Percentiles rank a stretch among this genome's conserved stretches.
Conservation (phyloP, 2,797 vertebrate species). For the Galaxias olidus region DNA sequence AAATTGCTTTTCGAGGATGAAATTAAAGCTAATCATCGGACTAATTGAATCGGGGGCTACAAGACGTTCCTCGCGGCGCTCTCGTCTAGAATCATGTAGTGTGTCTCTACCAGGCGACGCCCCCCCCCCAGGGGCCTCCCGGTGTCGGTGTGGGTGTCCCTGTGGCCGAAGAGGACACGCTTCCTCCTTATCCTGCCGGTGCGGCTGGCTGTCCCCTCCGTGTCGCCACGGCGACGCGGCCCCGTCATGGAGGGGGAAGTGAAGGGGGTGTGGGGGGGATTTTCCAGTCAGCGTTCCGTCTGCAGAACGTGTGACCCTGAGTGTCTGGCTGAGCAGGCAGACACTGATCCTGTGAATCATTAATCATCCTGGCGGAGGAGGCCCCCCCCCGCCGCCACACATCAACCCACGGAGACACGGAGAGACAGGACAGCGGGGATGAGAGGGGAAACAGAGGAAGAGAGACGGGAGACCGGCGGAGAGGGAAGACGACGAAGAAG, state of each 20-base stretch:
- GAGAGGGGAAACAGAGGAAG: constrained; percentile 5
- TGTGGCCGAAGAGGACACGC: not conserved
- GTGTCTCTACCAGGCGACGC: no score
- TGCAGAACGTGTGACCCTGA: constrained; percentile 40
- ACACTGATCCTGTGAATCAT: constrained; percentile 42
- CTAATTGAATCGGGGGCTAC: no score
- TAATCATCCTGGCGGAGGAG: constrained; percentile 23
- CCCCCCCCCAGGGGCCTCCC: no score
- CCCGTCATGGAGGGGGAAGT: constrained; percentile 1
- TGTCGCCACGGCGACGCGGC: constrained; percentile 26
- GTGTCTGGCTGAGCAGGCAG: constrained; percentile 24
- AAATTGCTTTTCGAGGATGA: no score
- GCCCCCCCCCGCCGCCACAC: not conserved
- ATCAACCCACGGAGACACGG: not conserved
- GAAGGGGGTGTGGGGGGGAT: constrained; percentile 39
- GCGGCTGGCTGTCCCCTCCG: not conserved
- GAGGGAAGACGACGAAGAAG: constrained; percentile 7
- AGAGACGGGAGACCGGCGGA: constrained; percentile 14
- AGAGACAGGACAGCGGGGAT: not conserved
- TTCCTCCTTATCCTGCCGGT: not conserved
- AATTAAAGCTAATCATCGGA: no score
- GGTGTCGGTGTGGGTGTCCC: no score
- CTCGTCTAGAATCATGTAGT: no score
- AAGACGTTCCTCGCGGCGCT: no score
- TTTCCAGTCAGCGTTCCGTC: constrained; percentile 35